Conservation (phyloP, 2,113 vertebrate genomes). For the Amphilophus citrinellus region DNA sequence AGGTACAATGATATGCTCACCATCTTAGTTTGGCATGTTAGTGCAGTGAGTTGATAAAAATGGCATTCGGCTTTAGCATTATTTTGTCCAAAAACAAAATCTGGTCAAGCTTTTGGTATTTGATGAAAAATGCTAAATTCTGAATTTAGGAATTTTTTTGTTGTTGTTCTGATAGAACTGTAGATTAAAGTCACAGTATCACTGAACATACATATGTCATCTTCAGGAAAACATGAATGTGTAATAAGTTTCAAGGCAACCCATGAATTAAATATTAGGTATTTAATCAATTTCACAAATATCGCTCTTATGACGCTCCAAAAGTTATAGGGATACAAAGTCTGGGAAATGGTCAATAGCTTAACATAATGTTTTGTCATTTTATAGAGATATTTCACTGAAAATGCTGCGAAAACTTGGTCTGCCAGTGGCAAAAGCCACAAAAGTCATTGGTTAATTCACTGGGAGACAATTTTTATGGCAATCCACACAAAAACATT, state of each 20-base stretch:
- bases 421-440: not conserved
- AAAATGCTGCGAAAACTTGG: not conserved
- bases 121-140: not conserved
- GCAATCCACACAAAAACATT: not conserved
- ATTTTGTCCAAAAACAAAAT: not conserved
- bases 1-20: not conserved
- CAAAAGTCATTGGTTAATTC: not conserved
- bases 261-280: not conserved
- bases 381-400: not conserved
- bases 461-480: not conserved
- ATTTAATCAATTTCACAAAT: not conserved
- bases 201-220: not conserved
- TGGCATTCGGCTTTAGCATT: not conserved
- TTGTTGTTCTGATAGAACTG: not conserved
- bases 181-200: not conserved
- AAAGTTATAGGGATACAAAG: not conserved
- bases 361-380: not conserved
- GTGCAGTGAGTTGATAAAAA: not conserved
- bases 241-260: not conserved
- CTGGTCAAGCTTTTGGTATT: not conserved
- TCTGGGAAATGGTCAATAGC: not conserved
- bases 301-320: not conserved
- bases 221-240: not conserved
- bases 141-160: no score
- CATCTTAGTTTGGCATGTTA: not conserved